Evolutionary conservation across 1,140 invertebrate genomes (phyloP), one percentile per base, ranked within the genome.

Genomic region (Drosophila repletoides): DNA sequence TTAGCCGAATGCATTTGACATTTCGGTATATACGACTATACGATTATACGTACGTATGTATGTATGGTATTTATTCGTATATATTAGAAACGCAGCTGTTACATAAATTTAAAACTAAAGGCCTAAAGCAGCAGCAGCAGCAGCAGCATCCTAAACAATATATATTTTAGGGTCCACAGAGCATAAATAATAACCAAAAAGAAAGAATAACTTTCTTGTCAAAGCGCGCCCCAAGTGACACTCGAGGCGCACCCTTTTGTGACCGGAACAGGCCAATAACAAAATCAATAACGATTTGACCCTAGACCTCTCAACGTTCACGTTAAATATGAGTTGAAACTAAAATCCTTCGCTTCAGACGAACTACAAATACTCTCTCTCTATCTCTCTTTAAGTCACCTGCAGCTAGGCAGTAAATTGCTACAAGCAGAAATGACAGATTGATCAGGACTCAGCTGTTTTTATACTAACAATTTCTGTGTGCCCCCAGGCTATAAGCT

Each of bases 171-270:
- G 24, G 38, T 3, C 26, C 6, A 46, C 41, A 17, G 56, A 59
- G 60, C 77, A 84, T 83, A 83, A 83, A 83, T 83, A 83, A 84
- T 84, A 63, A n/a, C n/a, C 28, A 74, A 77, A 73, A 48, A 74
- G n/a, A n/a, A n/a, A n/a, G n/a, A n/a, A n/a, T n/a, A 83, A 84
- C 58, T 86, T 81, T 81, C n/a, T 64, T 76, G 73, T 83, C 77
- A 83, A 84, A 84, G 73, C 41, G 31, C 24, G 70, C 77, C 60
- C 69, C 79, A 70, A 83, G 79, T 86, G 79, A 63, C 66, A 71
- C 79, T 79, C 48, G 60, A 55, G 64, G 77, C 74, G 56, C 66
- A 79, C 74, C 79, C 79, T 68, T 80, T 56, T 60, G 74, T 71
- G 60, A 83, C 43, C 33, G 41, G 59, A 55, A 10, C 41, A 5